phyloP scores from a whole-genome alignment of 35 echinoderm and acorn worm genomes.

The Lytechinus pictus region DNA sequence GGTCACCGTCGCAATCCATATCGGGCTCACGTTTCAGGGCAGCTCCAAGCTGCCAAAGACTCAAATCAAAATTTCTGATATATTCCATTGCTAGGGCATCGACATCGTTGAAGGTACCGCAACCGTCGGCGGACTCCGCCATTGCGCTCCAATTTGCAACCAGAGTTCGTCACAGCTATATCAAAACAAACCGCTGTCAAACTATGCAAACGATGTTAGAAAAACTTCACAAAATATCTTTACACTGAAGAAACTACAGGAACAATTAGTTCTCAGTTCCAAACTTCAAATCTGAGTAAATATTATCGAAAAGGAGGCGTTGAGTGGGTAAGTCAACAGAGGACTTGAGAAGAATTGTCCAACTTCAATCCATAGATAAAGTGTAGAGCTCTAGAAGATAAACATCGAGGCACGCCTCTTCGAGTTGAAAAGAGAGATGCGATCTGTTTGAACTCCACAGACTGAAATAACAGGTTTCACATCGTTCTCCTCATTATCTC shows the following conservation, averaged over 20 bases:
- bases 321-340: constrained; percentile 10
- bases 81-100: constrained; percentile 85
- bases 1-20: constrained; percentile 45
- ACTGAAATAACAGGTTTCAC: neutral
- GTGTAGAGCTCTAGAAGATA: neutral
- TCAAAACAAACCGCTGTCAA: neutral
- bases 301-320: constrained; percentile 18
- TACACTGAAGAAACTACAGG: neutral
- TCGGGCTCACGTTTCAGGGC: constrained; percentile 64
- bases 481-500: neutral
- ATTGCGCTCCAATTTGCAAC: constrained; percentile 2
- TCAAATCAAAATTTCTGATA: constrained; percentile 90
- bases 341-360: neutral
- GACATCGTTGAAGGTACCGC: constrained; percentile 41
- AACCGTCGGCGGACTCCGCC: constrained; percentile 48
- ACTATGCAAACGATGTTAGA: neutral
- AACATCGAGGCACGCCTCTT: neutral
- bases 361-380: neutral
- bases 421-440: neutral
- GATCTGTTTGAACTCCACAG: neutral
- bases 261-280: neutral
- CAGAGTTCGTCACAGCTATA: constrained; percentile 14
- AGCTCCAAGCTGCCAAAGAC: constrained; percentile 70
- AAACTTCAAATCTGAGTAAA: constrained; percentile 20
- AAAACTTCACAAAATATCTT: neutral